These are phyloP conservation scores for Thinocorus orbignyianus DNA, from an alignment of 2,113 vertebrate genomes.

Conservation along the genomic window DNA sequence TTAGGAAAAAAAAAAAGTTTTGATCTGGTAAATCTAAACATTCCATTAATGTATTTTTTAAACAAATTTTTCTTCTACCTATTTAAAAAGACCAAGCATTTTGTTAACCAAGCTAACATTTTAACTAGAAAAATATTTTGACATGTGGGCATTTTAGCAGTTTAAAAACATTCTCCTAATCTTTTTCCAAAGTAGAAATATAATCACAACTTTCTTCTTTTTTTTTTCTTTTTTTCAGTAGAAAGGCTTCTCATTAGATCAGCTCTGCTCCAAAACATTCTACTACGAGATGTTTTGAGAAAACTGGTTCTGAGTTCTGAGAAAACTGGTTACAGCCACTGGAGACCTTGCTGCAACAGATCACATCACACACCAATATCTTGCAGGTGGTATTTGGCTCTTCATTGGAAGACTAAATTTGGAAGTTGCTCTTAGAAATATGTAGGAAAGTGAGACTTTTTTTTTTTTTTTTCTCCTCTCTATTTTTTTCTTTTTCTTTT, in stretches of 20 bases:
- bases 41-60: not conserved
- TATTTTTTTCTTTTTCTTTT: rapidly evolving
- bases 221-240: not conserved
- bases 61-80: not conserved
- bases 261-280: not conserved
- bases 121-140: not conserved
- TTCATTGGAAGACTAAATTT: not conserved
- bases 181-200: not conserved
- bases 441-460: not conserved
- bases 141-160: not conserved
- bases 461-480: rapidly evolving
- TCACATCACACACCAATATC: not conserved
- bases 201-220: not conserved
- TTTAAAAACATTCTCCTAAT: not conserved
- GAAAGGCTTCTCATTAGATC: not conserved
- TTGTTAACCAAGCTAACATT: not conserved
- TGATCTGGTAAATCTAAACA: not conserved
- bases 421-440: not conserved
- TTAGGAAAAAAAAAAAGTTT: not conserved
- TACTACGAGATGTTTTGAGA: not conserved
- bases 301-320: no score
- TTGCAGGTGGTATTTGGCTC: not conserved
- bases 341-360: not conserved
- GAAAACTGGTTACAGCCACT: not conserved
- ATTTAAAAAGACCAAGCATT: not conserved